Conservation (phyloP, 2,113 vertebrate genomes). For the Grantiella picta region DNA sequence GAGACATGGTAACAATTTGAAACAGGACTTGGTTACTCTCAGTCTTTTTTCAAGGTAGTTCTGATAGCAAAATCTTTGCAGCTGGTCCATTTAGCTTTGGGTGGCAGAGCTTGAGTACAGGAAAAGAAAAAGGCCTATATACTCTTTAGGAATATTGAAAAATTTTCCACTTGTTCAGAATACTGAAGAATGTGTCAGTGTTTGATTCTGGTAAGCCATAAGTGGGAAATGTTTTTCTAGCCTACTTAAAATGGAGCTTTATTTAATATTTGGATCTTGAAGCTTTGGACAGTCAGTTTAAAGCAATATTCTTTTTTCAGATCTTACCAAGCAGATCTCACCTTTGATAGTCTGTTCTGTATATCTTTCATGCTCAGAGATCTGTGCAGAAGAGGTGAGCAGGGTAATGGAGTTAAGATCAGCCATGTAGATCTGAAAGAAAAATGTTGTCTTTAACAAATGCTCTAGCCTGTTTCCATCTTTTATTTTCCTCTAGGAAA, state of each 20-base stretch:
- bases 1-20: background rate
- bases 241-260: background rate
- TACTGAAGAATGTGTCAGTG: background rate
- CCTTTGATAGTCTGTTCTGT: background rate
- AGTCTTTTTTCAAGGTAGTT: background rate
- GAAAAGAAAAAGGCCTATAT: background rate
- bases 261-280: background rate
- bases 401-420: constrained; percentile 31
- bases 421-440: constrained; percentile 7
- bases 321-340: background rate
- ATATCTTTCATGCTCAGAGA: constrained; percentile 7
- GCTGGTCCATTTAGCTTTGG: background rate
- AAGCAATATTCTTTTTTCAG: background rate
- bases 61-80: background rate
- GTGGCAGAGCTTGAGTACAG: background rate
- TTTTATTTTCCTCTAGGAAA: background rate
- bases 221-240: background rate
- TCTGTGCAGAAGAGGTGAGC: background rate
- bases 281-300: background rate
- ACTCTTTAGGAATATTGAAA: background rate
- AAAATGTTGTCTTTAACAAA: constrained; percentile 26
- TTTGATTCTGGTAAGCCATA: background rate
- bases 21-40: background rate
- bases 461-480: background rate
- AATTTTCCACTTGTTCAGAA: background rate